Percentiles rank a stretch among this genome's conserved stretches.
phyloP scores from a whole-genome alignment of 2,888 invertebrate species.

The Ophion costatus region DNA sequence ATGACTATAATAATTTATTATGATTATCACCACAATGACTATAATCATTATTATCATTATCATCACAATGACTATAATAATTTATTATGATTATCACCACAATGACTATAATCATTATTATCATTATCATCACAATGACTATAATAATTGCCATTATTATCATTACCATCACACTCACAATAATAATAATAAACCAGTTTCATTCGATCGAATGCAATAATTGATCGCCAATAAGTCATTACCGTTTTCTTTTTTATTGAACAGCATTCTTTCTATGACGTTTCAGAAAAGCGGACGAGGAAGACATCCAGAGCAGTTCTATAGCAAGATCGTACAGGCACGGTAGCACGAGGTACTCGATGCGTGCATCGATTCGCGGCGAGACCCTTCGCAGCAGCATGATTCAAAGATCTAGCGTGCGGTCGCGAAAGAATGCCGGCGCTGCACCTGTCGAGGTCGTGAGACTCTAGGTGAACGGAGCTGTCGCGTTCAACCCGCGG shows the following conservation, averaged over 20 bases:
- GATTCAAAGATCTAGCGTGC: slow-evolving; percentile 84
- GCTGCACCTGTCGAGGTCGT: slow-evolving; percentile 74
- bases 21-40: too few species aligned
- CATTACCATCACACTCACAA: too few species aligned
- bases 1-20: too few species aligned
- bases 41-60: too few species aligned
- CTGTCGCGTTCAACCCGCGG: slow-evolving; percentile 47
- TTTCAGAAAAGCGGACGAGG: slow-evolving; percentile 80
- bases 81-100: too few species aligned
- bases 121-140: too few species aligned
- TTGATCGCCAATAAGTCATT: not conserved
- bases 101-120: too few species aligned
- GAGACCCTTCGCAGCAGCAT: slow-evolving; percentile 87
- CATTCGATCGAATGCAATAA: not conserved
- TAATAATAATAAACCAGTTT: too few species aligned
- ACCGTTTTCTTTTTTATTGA: not conserved
- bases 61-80: too few species aligned
- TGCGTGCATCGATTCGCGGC: slow-evolving; percentile 87
- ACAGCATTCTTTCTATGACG: slow-evolving; percentile 25
- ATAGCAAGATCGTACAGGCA: slow-evolving; percentile 78
- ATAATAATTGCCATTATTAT: too few species aligned
- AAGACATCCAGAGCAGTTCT: slow-evolving; percentile 77
- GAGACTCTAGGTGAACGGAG: slow-evolving; percentile 71
- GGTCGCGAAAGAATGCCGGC: slow-evolving; percentile 82
- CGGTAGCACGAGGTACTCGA: slow-evolving; percentile 84